Evolutionary conservation across 2,888 invertebrate species (phyloP).

Genomic region (Andrena bucephala): DNA sequence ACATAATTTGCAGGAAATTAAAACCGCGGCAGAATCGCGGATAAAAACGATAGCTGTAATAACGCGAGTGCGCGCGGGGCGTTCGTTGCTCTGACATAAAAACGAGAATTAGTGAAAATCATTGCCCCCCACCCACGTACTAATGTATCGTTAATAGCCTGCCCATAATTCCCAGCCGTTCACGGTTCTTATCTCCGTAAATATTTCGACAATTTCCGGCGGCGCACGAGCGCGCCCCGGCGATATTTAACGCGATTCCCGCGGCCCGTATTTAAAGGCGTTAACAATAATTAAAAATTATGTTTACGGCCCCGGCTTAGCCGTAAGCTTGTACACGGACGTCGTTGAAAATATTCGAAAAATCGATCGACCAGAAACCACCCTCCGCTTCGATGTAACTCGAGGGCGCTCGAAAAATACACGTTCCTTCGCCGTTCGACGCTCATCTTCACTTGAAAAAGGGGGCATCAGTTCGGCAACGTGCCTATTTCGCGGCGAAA

Average conservation of each 20-base stretch:
- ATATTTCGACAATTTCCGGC: slow-evolving; percentile 53
- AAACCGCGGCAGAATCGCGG: neutral
- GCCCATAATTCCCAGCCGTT: slow-evolving; percentile 44
- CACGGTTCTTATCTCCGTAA: slow-evolving; percentile 60
- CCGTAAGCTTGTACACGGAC: neutral
- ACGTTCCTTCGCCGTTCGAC: neutral
- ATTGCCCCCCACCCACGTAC: slow-evolving; percentile 11
- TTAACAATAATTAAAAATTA: slow-evolving; percentile 61
- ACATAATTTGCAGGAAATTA: slow-evolving; percentile 11
- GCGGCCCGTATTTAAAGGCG: slow-evolving; percentile 39
- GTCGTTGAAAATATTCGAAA: slow-evolving; percentile 39
- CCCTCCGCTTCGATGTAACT: neutral
- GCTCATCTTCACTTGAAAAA: neutral
- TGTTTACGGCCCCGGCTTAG: slow-evolving; percentile 43
- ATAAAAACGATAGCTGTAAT: slow-evolving; percentile 31
- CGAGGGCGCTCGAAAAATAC: neutral
- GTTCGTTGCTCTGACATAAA: slow-evolving; percentile 35
- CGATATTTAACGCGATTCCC: slow-evolving; percentile 54
- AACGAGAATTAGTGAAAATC: slow-evolving; percentile 48
- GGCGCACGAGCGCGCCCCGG: slow-evolving; percentile 4
- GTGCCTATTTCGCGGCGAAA: no score
- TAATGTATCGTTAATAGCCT: slow-evolving; percentile 52
- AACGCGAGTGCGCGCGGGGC: neutral
- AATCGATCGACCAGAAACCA: slow-evolving; percentile 25
- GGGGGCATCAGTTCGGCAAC: neutral